Percentiles rank a stretch among this genome's conserved stretches.
Evolutionary conservation across 2,797 vertebrate genomes (phyloP).

Genomic region (Sebastes oblongus): DNA sequence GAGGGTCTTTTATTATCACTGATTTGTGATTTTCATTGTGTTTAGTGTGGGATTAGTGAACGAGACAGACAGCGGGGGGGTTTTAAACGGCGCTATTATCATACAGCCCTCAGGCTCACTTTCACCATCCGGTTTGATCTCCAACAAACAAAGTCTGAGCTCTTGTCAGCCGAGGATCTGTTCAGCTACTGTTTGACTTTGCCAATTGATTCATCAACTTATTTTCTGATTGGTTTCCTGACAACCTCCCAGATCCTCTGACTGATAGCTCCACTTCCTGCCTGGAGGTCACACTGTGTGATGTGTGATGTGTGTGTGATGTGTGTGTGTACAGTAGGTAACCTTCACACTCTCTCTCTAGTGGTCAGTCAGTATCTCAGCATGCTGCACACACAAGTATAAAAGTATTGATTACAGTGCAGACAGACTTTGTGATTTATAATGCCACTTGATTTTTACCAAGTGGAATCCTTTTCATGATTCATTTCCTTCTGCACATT

Average conservation of each 20-base stretch:
- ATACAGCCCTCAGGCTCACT: slow-evolving; percentile 62
- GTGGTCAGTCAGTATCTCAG: slow-evolving; percentile 54
- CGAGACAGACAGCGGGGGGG: slow-evolving; percentile 30
- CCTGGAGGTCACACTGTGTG: slow-evolving; percentile 65
- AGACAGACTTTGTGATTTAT: slow-evolving; percentile 47
- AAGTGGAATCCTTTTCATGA: slow-evolving; percentile 56
- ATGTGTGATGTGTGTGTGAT: slow-evolving; percentile 29
- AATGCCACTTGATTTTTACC: slow-evolving; percentile 52
- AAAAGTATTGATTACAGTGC: slow-evolving; percentile 57
- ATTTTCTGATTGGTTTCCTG: slow-evolving; percentile 70
- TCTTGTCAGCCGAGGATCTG: slow-evolving; percentile 53
- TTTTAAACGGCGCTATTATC: slow-evolving; percentile 54
- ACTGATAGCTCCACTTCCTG: slow-evolving; percentile 55
- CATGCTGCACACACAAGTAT: slow-evolving; percentile 31
- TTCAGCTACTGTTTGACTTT: slow-evolving; percentile 52
- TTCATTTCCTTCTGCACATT: slow-evolving; percentile 54
- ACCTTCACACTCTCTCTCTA: slow-evolving; percentile 50
- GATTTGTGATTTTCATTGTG: not conserved
- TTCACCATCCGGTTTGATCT: slow-evolving; percentile 63
- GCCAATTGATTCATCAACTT: slow-evolving; percentile 68
- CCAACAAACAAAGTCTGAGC: slow-evolving; percentile 54
- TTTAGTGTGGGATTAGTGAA: slow-evolving; percentile 42
- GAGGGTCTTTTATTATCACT: not conserved
- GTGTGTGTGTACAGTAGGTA: slow-evolving; percentile 41
- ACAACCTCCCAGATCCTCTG: slow-evolving; percentile 55